Percentiles rank a stretch among this genome's conserved stretches.
These are phyloP conservation scores for Podilymbus podiceps DNA, from an alignment of 2,113 vertebrate species.

Conservation along the genomic window DNA sequence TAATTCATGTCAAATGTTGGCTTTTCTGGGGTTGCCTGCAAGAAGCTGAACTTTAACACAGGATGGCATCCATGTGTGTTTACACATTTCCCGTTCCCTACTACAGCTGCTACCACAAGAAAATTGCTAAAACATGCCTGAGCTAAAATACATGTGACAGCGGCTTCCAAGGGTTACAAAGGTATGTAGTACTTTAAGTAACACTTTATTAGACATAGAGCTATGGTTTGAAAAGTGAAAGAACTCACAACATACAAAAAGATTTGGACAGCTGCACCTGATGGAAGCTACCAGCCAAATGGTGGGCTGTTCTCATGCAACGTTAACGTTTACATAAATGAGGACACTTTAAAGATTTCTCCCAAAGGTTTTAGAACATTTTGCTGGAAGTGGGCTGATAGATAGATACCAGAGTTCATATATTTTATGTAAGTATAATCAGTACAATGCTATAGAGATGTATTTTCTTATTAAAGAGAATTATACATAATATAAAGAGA, in stretches of 20 bases:
- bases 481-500: not conserved
- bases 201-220: not conserved
- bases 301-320: not conserved
- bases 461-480: constrained; percentile 10
- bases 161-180: not conserved
- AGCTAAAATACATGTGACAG: not conserved
- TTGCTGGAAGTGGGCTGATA: not conserved
- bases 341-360: not conserved
- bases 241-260: not conserved
- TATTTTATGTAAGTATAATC: not conserved
- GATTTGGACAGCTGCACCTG: not conserved
- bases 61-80: not conserved
- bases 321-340: not conserved
- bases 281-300: not conserved
- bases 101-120: not conserved
- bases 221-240: constrained; percentile 2
- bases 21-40: not conserved
- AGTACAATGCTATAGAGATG: not conserved
- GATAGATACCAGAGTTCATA: not conserved
- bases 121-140: not conserved
- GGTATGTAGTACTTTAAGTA: not conserved
- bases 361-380: constrained; percentile 31
- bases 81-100: not conserved
- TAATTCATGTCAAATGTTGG: not conserved
- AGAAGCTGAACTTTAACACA: not conserved